These are phyloP conservation scores for Acholoe squamosa DNA, from an alignment of 2,888 invertebrate species.

Conservation along the genomic window DNA sequence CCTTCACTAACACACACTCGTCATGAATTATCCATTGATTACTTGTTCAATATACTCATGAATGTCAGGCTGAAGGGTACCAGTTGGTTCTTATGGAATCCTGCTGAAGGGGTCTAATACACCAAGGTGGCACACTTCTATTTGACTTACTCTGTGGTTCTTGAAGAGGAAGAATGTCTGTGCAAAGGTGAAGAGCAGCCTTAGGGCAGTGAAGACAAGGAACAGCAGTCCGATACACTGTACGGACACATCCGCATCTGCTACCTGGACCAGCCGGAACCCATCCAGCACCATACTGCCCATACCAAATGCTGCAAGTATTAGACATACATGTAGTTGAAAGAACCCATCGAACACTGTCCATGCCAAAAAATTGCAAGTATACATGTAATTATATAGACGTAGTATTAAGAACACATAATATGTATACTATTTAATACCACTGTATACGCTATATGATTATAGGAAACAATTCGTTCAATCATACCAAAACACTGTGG, in stretches of 20 bases:
- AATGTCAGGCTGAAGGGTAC: too few relatives aligned
- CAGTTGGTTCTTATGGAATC: too few relatives aligned
- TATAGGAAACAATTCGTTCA: too few relatives aligned
- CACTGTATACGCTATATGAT: too few relatives aligned
- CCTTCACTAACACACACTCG: too few relatives aligned
- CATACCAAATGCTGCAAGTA: constrained; percentile 93
- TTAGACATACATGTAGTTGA: neutral
- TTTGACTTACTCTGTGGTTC: constrained; percentile 93
- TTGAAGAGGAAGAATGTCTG: constrained; percentile 99
- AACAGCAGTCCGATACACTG: constrained; percentile 90
- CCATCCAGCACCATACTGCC: constrained; percentile 99
- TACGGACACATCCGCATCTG: constrained; percentile 76
- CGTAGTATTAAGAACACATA: too few relatives aligned
- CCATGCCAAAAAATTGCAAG: neutral
- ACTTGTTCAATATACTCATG: too few relatives aligned
- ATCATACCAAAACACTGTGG: too few relatives aligned
- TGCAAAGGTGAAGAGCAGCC: constrained; percentile 98
- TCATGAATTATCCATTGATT: too few relatives aligned
- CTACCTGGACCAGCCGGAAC: constrained; percentile 93
- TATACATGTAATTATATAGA: neutral
- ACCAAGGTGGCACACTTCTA: too few relatives aligned
- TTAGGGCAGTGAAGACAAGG: constrained; percentile 94
- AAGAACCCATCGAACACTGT: neutral
- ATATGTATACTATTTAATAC: too few relatives aligned
- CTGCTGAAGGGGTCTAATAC: too few relatives aligned